These are phyloP conservation scores for Muscicapa striata DNA, from an alignment of 2,797 vertebrate species.

Conservation along the genomic window DNA sequence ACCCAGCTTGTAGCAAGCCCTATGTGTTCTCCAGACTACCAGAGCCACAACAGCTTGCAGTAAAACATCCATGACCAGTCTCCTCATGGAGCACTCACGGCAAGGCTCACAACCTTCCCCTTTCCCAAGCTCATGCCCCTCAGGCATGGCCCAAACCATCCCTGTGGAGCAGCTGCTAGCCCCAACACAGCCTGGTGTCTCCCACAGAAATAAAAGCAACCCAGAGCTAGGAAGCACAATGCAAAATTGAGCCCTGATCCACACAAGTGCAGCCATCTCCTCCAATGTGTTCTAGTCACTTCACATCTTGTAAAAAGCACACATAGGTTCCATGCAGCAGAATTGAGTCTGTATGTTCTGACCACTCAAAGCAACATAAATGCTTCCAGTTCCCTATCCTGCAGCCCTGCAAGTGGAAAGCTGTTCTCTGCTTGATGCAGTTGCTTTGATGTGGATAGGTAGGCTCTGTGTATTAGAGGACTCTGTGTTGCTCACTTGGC, in stretches of 20 bases:
- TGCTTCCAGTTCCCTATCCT: neutral
- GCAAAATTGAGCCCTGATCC: neutral
- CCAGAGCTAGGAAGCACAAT: neutral
- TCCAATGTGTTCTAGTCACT: neutral
- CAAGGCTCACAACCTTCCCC: neutral
- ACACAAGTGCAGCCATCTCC: neutral
- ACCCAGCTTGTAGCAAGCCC: neutral
- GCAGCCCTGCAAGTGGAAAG: neutral
- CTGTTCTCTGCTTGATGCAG: neutral
- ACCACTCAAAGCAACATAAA: neutral
- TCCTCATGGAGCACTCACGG: neutral
- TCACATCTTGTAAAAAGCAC: neutral
- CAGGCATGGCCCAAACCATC: neutral
- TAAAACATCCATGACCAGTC: neutral
- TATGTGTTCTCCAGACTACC: neutral
- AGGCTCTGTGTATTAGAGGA: neutral
- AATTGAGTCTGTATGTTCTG: neutral
- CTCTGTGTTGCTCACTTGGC: neutral
- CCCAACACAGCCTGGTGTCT: neutral
- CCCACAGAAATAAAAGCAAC: neutral
- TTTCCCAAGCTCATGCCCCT: neutral
- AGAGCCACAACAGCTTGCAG: neutral
- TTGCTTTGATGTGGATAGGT: neutral
- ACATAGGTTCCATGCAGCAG: neutral
- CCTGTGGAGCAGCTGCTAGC: neutral